Evolutionary conservation across 2,888 invertebrate species (phyloP), one percentile per base, ranked within the genome.

Genomic region (Synanthedon tipuliformis): DNA sequence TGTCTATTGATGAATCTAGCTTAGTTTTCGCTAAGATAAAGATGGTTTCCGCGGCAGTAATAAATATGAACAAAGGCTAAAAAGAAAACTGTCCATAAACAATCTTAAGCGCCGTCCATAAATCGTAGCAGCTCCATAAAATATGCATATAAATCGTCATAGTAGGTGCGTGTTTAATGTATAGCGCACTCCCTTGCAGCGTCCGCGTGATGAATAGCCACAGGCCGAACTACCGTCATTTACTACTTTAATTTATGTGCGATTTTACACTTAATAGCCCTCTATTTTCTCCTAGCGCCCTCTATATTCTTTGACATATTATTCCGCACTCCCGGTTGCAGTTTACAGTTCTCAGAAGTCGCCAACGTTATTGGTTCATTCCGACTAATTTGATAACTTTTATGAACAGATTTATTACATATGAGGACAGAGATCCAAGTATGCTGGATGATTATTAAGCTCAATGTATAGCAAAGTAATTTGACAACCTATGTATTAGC

Each of bases 61-160:
- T 34, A 34, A 34, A 34, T 34, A 34, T 34, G 34, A 34, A 34
- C 34, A 10, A 34, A 34, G 34, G 34, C 34, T 34, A 34, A 34
- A 34, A 34, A 34, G 34, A 34, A 34, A 34, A 34, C 34, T 45
- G 45, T n/a, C 51, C 55, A 57, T 58, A 61, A 58, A 59, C 59
- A 59, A 62, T 63, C 60, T 64, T 60, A 58, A 60, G 57, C 60
- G 57, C 52, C 60, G 55, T 40, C 56, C 50, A 60, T 69, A 70
- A 68, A 70, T 71, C 65, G 62, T 53, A 61, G 53, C 55, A 51
- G 53, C 59, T 58, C 70, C 65, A 70, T 76, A 69, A 76, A 77
- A 72, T 69, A 75, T 65, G 71, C 67, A 68, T 69, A 73, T 78
- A 77, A 75, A 78, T 72, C 70, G 72, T 70, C 59, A 61, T 49